A percentile compares a stretch with the other conserved stretches of the same genome.
Conservation (phyloP, 2,113 vertebrate species). For the Anseranas semipalmata region DNA sequence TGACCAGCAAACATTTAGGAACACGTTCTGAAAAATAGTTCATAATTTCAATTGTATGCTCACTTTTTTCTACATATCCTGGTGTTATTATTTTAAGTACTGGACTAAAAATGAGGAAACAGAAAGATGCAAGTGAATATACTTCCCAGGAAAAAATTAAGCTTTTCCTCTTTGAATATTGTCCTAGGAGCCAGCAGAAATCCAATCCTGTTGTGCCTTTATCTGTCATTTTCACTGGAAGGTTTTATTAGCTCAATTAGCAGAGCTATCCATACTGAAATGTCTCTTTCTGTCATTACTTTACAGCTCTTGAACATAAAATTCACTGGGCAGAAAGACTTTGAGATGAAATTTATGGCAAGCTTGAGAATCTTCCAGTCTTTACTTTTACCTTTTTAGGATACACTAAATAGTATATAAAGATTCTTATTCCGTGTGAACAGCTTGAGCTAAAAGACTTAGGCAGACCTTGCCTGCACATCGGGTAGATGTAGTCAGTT, state of each 20-base stretch:
- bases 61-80: neutral
- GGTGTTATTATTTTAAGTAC: neutral
- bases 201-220: neutral
- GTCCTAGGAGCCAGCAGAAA: neutral
- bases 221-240: neutral
- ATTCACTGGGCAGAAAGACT: neutral
- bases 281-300: neutral
- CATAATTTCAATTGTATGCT: neutral
- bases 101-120: neutral
- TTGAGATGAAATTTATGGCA: neutral
- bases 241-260: constrained; percentile 11
- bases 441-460: neutral
- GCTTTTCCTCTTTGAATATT: neutral
- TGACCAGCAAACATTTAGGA: neutral
- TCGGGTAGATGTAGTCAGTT: neutral
- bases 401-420: too few species aligned
- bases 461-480: fast-evolving
- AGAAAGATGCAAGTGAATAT: neutral
- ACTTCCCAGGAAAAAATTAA: neutral
- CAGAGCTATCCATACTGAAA: neutral
- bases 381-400: neutral
- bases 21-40: neutral
- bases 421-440: fast-evolving
- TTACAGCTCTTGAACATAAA: neutral
- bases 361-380: neutral